Evolutionary conservation across 30 jellyfish, hydroid and myxozoan genomes (phyloP).

Genomic region (Pseudorhiza aurosa): DNA sequence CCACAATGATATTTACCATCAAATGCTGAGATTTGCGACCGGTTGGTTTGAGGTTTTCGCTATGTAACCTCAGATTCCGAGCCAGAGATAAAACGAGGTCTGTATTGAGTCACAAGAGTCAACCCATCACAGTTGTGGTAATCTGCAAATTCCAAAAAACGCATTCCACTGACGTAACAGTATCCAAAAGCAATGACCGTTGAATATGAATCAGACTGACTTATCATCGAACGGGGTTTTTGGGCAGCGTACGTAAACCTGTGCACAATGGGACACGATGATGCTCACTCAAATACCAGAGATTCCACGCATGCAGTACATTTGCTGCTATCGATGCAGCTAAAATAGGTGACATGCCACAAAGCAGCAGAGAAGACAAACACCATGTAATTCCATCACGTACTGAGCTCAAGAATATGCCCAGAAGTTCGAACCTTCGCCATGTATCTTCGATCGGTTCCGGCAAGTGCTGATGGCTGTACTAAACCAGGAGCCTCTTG

Average conservation of each 20-base stretch:
- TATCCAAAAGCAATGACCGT: too few species aligned
- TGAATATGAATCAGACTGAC: too few species aligned
- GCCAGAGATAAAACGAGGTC: slow-evolving; percentile 20
- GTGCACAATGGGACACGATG: too few species aligned
- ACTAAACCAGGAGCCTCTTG: too few species aligned
- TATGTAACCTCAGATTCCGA: slow-evolving; percentile 24
- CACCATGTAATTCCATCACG: neutral
- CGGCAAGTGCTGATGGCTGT: too few species aligned
- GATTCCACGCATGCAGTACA: slow-evolving; percentile 18
- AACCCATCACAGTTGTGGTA: neutral
- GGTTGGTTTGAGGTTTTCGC: slow-evolving; percentile 58
- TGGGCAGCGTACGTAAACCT: too few species aligned
- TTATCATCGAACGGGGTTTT: too few species aligned
- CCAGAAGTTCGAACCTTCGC: too few species aligned
- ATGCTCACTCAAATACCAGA: neutral
- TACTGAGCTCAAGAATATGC: too few species aligned
- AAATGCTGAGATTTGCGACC: slow-evolving; percentile 20
- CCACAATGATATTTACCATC: slow-evolving; percentile 49
- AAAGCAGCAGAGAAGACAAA: too few species aligned
- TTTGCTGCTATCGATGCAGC: neutral
- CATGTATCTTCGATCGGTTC: too few species aligned
- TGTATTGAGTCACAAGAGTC: neutral
- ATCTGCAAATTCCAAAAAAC: neutral
- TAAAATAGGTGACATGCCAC: slow-evolving; percentile 20
- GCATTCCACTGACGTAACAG: neutral